phyloP scores from a whole-genome alignment of 2,797 vertebrate species.

The Amniataba percoides region DNA sequence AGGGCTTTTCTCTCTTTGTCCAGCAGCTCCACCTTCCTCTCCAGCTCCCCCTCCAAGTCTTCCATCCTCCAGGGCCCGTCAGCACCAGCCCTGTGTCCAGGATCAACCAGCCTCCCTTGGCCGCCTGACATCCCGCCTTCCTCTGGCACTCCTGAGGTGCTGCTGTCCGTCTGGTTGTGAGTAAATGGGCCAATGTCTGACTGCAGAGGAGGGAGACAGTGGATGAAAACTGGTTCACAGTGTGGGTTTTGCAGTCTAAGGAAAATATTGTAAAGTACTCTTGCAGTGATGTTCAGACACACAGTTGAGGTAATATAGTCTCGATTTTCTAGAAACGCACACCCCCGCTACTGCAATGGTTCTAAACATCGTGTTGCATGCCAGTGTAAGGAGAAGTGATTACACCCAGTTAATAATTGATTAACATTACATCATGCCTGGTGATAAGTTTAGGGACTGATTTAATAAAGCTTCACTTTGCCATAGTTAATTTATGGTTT shows the following conservation, averaged over 20 bases:
- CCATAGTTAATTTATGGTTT: not conserved
- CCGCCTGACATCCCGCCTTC: constrained; percentile 41
- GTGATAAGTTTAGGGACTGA: constrained; percentile 10
- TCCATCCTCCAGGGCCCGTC: constrained; percentile 88
- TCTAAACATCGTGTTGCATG: not conserved
- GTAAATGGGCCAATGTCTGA: constrained; percentile 89
- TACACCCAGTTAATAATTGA: constrained; percentile 20
- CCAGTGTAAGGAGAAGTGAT: not conserved
- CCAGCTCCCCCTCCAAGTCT: constrained; percentile 92
- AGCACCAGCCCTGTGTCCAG: constrained; percentile 40
- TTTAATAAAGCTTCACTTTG: constrained; percentile 18
- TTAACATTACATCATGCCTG: not conserved
- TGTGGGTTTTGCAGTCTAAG: constrained; percentile 22
- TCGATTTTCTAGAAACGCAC: not conserved
- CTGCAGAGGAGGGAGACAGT: constrained; percentile 75
- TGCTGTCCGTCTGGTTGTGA: constrained; percentile 83
- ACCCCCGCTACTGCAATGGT: not conserved
- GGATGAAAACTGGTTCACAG: constrained; percentile 32
- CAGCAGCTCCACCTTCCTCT: constrained; percentile 92
- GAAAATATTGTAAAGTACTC: not conserved
- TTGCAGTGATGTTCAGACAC: not conserved
- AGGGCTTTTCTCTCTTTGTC: constrained; percentile 92
- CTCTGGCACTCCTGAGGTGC: constrained; percentile 45
- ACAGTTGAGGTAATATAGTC: not conserved
- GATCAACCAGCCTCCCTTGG: constrained; percentile 48